Conservation (phyloP, 2,888 invertebrate species). For the Notocelia uddmanniana region DNA sequence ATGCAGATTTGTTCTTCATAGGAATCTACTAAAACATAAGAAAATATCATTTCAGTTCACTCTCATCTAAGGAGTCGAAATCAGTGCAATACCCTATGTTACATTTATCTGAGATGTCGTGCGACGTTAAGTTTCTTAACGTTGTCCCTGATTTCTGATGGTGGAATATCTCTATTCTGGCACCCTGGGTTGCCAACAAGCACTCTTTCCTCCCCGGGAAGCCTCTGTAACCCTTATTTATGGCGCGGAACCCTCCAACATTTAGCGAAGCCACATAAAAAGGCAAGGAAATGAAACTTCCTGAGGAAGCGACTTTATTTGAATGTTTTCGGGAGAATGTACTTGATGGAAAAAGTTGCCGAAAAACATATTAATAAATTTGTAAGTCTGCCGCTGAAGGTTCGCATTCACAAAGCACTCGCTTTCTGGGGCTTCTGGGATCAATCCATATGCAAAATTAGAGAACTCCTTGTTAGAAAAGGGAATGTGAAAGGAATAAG, state of each 20-base stretch:
- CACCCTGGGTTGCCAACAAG: neutral
- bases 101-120: neutral
- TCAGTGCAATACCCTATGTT: neutral
- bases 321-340: constrained; percentile 24
- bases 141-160: neutral
- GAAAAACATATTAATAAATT: constrained; percentile 45
- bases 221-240: constrained; percentile 22
- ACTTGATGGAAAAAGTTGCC: constrained; percentile 42
- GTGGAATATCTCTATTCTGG: neutral
- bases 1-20: no score
- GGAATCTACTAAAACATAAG: no score
- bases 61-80: no score
- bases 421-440: neutral
- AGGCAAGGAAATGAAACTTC: constrained; percentile 55
- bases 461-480: neutral
- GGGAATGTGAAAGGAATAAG: no score
- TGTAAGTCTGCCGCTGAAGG: constrained; percentile 2
- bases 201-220: neutral
- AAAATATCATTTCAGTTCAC: no score
- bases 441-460: constrained; percentile 1
- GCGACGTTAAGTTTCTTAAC: neutral
- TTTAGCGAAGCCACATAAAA: constrained; percentile 34
- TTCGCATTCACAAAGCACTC: neutral
- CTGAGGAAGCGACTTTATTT: constrained; percentile 49
- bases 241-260: constrained; percentile 30